These are phyloP conservation scores for Suricata suricatta DNA, from an alignment of 2,113 vertebrate genomes.

Conservation along the genomic window DNA sequence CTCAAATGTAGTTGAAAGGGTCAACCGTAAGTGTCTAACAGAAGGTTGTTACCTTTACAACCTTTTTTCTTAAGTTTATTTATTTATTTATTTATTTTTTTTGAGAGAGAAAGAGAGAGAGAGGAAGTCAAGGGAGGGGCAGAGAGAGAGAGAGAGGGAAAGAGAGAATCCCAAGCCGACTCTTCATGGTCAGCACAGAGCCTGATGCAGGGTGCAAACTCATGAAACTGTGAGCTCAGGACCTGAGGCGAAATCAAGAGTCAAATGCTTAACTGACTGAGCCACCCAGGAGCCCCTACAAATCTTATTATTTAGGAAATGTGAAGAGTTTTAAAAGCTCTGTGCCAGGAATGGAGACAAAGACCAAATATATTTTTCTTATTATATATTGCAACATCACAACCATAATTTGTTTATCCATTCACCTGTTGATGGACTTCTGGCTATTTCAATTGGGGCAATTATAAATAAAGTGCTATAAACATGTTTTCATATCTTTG, in stretches of 20 bases:
- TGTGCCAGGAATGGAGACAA: not conserved
- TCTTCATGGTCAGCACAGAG: no score
- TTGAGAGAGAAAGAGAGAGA: no score
- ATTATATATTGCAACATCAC: not conserved
- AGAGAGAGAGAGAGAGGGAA: no score
- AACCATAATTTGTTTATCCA: not conserved
- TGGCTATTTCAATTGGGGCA: not conserved
- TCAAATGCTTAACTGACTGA: no score
- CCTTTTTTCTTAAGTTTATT: no score
- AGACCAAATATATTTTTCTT: not conserved
- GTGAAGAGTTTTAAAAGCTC: not conserved
- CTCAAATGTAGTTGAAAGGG: not conserved
- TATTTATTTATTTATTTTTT: no score
- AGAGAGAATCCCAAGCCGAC: no score
- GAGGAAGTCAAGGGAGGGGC: no score
- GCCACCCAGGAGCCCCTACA: not conserved
- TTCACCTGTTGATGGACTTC: not conserved
- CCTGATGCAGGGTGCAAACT: no score
- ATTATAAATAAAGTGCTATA: not conserved
- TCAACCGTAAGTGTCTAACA: not conserved
- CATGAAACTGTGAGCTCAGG: no score
- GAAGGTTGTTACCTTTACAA: not conserved
- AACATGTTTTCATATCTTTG: not conserved
- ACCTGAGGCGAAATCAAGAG: no score
- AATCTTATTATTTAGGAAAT: not conserved